Base-by-base conservation (phyloP, 2,888 invertebrate species). In the Macrosiphum euphorbiae region DNA sequence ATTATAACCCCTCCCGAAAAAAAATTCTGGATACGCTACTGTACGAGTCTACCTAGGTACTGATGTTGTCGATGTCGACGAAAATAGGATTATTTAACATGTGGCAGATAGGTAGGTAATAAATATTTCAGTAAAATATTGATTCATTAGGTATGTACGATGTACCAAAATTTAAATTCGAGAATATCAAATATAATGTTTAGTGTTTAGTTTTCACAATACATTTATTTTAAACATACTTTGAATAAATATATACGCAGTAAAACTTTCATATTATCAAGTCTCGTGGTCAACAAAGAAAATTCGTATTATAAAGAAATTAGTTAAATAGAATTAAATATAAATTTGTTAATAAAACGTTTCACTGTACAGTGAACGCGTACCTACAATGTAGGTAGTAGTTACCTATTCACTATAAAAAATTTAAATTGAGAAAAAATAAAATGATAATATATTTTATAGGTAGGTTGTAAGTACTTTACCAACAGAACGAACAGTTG, bases 401-500 rank as follows among this genome's bases (percentile, higher is more conserved):
- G 8, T 8, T 47, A 47, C 10, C 1, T 47, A 11, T 11, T 47
- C 2, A 11, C 11, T 47, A 47, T 47, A 11, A 47, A 47, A 47
- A 47, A 11, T 11, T 47, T 11, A 47, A 47, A 47, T 47, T 47
- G 47, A 47, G 11, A 47, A 20, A 11, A 35, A 20, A 35, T 20
- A 13, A 13, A 20, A 78, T 78, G 20, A 8, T 7, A 78, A 35
- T 35, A 35, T 35, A 78, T 20, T 35, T 35, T 20, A 41, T 52
- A 20, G 13, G 28, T 84, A 16, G 28, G 35, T 44, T 44, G 44
- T 44, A 44, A 44, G 44, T 93, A 90, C 44, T 78, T 86, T 94
- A 94, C 94, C 94, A 94, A 52, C 94, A 94, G 24, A 90, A 94
- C 41, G 94, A 94, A 67, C 94, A 94, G 90, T 94, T 94, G n/a